Conservation (phyloP, 2,888 invertebrate species). For the Nebria salina region DNA sequence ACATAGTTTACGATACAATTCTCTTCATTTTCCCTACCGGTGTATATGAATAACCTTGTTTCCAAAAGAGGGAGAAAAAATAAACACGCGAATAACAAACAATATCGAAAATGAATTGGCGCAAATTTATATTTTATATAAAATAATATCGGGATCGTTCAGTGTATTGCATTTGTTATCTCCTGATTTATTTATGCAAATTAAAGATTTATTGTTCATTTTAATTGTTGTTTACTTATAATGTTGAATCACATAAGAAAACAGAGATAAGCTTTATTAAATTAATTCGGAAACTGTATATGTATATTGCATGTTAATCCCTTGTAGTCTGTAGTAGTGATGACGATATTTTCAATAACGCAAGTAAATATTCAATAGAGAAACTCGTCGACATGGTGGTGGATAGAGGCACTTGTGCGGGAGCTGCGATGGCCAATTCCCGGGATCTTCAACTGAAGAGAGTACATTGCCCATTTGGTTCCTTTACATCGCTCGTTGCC, state of each 20-base stretch:
- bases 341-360: slow-evolving; percentile 60
- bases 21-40: neutral
- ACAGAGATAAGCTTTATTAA: neutral
- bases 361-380: slow-evolving; percentile 61
- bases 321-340: neutral
- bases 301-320: neutral
- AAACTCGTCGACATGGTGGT: slow-evolving; percentile 22
- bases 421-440: slow-evolving; percentile 60
- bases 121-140: too few relatives aligned
- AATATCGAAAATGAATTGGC: neutral
- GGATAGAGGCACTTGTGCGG: slow-evolving; percentile 50
- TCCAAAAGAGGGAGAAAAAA: slow-evolving; percentile 28
- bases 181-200: too few relatives aligned
- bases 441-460: slow-evolving; percentile 59
- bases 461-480: slow-evolving; percentile 58
- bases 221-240: too few relatives aligned
- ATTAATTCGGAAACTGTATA: neutral
- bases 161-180: too few relatives aligned
- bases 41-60: neutral
- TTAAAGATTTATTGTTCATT: too few relatives aligned
- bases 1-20: neutral
- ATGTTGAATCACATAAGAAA: neutral
- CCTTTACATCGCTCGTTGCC: slow-evolving; percentile 60
- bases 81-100: slow-evolving; percentile 15
- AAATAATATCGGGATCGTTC: too few relatives aligned